These are phyloP conservation scores for Leptinotarsa peninsularis DNA, from an alignment of 2,888 invertebrate species.

Conservation along the genomic window DNA sequence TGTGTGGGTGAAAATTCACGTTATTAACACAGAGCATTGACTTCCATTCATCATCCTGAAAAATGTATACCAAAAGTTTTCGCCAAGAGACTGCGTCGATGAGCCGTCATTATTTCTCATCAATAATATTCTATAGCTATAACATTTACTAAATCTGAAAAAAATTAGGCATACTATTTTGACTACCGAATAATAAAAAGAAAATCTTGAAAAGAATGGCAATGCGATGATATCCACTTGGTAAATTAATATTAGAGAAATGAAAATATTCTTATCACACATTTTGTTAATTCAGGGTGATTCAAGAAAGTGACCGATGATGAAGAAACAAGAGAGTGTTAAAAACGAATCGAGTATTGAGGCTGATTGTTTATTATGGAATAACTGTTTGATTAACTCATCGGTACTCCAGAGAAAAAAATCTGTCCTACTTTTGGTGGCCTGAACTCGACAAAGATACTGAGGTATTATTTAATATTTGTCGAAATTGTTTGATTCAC, in stretches of 20 bases:
- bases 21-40: not conserved
- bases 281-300: too few species aligned
- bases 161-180: not conserved
- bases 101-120: not conserved
- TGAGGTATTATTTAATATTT: constrained; percentile 23
- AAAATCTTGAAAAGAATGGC: too few species aligned
- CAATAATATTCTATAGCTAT: not conserved
- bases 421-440: constrained; percentile 50
- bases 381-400: constrained; percentile 28
- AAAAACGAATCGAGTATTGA: constrained; percentile 40
- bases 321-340: constrained; percentile 18
- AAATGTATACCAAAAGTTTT: not conserved
- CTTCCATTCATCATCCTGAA: not conserved
- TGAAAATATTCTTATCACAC: too few species aligned
- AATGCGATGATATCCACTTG: too few species aligned
- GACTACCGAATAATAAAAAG: not conserved
- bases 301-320: too few species aligned
- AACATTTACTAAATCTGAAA: not conserved
- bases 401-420: constrained; percentile 45
- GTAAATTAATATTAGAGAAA: too few species aligned
- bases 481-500: not conserved
- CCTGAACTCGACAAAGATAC: constrained; percentile 49
- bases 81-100: not conserved
- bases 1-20: too few species aligned
- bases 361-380: constrained; percentile 45